A percentile compares a stretch with the other conserved stretches of the same genome.
Conservation (phyloP, 2,888 invertebrate genomes). For the Netelia inedita region DNA sequence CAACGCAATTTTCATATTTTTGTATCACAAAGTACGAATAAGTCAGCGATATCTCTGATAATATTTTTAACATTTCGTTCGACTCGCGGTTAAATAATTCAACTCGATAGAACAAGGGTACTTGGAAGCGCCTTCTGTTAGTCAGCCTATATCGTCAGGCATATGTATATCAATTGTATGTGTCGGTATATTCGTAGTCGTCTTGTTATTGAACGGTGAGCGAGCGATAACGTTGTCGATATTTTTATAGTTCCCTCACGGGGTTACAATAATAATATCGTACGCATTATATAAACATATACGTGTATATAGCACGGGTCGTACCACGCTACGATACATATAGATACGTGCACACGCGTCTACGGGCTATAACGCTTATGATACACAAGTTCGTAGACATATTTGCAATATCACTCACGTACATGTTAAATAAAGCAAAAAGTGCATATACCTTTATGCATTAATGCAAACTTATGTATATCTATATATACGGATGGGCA, state of each 20-base stretch:
- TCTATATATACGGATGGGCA: constrained; percentile 35
- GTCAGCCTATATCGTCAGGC: neutral
- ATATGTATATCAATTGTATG: neutral
- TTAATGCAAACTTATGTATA: constrained; percentile 54
- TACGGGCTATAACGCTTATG: neutral
- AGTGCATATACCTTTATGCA: constrained; percentile 23
- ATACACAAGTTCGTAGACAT: constrained; percentile 35
- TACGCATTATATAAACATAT: constrained; percentile 38
- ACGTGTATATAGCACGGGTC: constrained; percentile 4
- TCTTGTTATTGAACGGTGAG: constrained; percentile 77
- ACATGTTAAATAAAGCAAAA: constrained; percentile 38
- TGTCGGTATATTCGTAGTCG: constrained; percentile 22
- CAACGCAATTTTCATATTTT: too few relatives aligned
- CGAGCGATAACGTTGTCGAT: constrained; percentile 73
- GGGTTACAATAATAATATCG: constrained; percentile 81
- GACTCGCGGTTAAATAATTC: too few relatives aligned
- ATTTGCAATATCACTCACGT: constrained; percentile 27
- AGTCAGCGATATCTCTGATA: neutral
- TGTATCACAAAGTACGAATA: neutral
- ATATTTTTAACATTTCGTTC: too few relatives aligned
- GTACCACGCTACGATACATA: constrained; percentile 23
- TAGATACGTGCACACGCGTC: neutral
- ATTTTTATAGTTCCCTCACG: constrained; percentile 78
- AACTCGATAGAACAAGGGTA: too few relatives aligned
- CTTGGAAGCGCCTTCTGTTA: too few relatives aligned